phyloP scores from a whole-genome alignment of 2,113 vertebrate species.

The Hiodon tergisus region DNA sequence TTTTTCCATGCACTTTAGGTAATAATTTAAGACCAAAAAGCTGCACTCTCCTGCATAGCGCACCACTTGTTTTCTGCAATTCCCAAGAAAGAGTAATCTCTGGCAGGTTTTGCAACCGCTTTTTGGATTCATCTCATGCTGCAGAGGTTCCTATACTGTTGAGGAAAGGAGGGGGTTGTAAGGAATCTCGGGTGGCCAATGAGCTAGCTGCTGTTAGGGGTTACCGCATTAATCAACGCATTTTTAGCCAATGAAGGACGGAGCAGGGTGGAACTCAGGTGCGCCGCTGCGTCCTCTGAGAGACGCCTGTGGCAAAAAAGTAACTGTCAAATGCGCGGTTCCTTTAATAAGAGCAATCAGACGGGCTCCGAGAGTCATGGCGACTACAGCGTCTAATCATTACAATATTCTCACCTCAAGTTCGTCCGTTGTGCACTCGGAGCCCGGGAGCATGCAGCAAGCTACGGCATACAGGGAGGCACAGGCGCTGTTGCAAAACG shows the following conservation, averaged over 20 bases:
- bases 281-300: slow-evolving; percentile 72
- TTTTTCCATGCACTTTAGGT: no score
- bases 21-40: no score
- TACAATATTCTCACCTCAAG: slow-evolving; percentile 92
- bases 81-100: neutral
- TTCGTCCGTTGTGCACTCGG: slow-evolving; percentile 89
- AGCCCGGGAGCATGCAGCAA: slow-evolving; percentile 86
- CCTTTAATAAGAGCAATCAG: slow-evolving; percentile 81
- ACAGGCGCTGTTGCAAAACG: slow-evolving; percentile 82
- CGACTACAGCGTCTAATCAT: slow-evolving; percentile 95
- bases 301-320: slow-evolving; percentile 80
- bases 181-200: slow-evolving; percentile 59
- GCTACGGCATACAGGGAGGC: slow-evolving; percentile 85
- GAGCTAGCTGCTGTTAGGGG: slow-evolving; percentile 65
- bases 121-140: slow-evolving; percentile 34
- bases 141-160: slow-evolving; percentile 57
- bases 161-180: slow-evolving; percentile 55
- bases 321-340: slow-evolving; percentile 91
- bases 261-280: slow-evolving; percentile 71
- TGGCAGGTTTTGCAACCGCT: neutral
- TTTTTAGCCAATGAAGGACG: slow-evolving; percentile 67
- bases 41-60: no score
- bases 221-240: slow-evolving; percentile 79
- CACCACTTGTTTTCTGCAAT: neutral
- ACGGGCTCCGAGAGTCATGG: slow-evolving; percentile 92